A percentile compares a stretch with the other conserved stretches of the same genome.
Conservation (phyloP, 1,140 invertebrate genomes). For the Drosophila funebris region DNA sequence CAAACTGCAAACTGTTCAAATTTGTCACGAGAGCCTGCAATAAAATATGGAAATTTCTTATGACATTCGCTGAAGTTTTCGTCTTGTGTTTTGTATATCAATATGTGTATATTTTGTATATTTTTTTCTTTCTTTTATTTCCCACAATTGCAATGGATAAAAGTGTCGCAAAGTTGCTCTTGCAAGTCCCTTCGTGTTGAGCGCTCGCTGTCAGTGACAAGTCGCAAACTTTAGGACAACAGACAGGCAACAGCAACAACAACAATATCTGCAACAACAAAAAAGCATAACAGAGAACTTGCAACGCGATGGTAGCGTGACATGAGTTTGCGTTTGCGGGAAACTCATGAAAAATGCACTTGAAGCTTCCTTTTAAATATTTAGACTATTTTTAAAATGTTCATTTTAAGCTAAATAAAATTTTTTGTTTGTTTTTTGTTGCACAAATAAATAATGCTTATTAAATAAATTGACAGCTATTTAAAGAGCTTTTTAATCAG, state of each 20-base stretch:
- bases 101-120: neutral
- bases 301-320: neutral
- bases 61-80: constrained; percentile 43
- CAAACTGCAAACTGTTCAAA: constrained; percentile 35
- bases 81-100: neutral
- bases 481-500: too few species aligned
- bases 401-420: too few species aligned
- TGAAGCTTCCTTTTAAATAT: neutral
- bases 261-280: neutral
- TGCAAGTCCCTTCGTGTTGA: constrained; percentile 19
- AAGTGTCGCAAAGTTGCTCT: constrained; percentile 33
- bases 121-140: neutral
- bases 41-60: constrained; percentile 73
- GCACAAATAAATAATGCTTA: too few species aligned
- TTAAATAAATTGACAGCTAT: too few species aligned
- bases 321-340: neutral
- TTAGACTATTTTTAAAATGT: neutral
- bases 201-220: constrained; percentile 34
- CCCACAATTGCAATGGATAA: constrained; percentile 4
- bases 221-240: constrained; percentile 21
- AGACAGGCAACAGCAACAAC: neutral
- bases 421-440: too few species aligned
- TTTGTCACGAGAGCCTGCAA: constrained; percentile 61
- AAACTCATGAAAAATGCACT: neutral
- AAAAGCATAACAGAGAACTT: neutral